These are phyloP conservation scores for Polypedilum pembai DNA, from an alignment of 1,140 invertebrate genomes.

Conservation along the genomic window DNA sequence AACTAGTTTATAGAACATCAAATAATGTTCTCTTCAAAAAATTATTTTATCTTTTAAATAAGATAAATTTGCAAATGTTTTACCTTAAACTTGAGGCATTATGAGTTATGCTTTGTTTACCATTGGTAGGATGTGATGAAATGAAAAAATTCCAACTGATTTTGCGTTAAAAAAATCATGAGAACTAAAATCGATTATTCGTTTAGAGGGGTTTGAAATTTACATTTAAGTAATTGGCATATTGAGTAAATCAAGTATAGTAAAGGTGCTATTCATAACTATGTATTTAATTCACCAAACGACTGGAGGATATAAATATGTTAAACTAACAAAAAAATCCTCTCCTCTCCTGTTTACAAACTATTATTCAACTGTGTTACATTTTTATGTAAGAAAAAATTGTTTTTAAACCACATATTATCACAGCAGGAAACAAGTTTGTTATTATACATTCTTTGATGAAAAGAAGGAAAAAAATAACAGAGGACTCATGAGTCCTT, in stretches of 20 bases:
- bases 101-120: background rate
- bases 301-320: background rate
- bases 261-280: constrained; percentile 8
- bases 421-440: background rate
- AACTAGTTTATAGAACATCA: too few relatives aligned
- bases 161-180: background rate
- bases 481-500: background rate
- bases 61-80: background rate
- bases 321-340: background rate
- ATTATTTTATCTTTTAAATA: background rate
- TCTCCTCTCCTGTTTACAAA: background rate
- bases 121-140: background rate
- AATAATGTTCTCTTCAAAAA: background rate
- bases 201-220: background rate
- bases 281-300: background rate
- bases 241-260: constrained; percentile 6
- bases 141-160: constrained; percentile 23
- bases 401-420: constrained; percentile 27
- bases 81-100: background rate
- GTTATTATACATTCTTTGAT: background rate
- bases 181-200: background rate
- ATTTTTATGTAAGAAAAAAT: background rate
- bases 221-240: constrained; percentile 18
- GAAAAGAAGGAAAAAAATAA: background rate
- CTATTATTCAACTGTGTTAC: background rate